A percentile compares a stretch with the other conserved stretches of the same genome.
phyloP scores from a whole-genome alignment of 2,888 invertebrate genomes.

The Chymomyza amoena region DNA sequence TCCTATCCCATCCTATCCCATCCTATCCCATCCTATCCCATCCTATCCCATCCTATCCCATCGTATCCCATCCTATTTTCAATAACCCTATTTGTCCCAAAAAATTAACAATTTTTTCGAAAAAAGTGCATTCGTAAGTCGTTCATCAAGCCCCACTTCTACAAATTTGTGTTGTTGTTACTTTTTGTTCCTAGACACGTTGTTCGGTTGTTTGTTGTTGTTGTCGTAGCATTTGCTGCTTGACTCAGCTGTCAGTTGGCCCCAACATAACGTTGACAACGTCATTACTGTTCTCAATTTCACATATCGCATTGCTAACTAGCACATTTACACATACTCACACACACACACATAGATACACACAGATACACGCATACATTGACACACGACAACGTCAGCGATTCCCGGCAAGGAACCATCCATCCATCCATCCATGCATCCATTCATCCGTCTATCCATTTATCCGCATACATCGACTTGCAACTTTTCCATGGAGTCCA shows the following conservation, averaged over 20 bases:
- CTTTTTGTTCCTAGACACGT: background rate
- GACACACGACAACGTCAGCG: background rate
- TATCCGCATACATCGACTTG: background rate
- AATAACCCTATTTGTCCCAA: too few relatives aligned
- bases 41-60: too few relatives aligned
- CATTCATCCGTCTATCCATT: too few relatives aligned
- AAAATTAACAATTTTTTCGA: too few relatives aligned
- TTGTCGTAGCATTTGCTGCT: slow-evolving; percentile 12
- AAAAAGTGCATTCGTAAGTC: too few relatives aligned
- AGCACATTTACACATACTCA: slow-evolving; percentile 28
- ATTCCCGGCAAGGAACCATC: background rate
- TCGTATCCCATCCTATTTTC: too few relatives aligned
- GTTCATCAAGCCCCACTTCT: too few relatives aligned
- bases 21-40: too few relatives aligned
- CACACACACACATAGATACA: background rate
- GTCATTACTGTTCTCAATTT: slow-evolving; percentile 72
- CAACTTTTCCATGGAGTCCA: background rate
- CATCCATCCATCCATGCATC: background rate
- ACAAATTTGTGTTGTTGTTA: background rate
- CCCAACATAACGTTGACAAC: slow-evolving; percentile 62
- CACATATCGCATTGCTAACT: slow-evolving; percentile 67
- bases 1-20: too few relatives aligned
- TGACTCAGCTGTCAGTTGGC: slow-evolving; percentile 49
- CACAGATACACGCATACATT: background rate
- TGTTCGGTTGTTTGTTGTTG: background rate